Evolutionary conservation across 1,140 invertebrate genomes (phyloP).

Genomic region (Drosophila tsacasi): DNA sequence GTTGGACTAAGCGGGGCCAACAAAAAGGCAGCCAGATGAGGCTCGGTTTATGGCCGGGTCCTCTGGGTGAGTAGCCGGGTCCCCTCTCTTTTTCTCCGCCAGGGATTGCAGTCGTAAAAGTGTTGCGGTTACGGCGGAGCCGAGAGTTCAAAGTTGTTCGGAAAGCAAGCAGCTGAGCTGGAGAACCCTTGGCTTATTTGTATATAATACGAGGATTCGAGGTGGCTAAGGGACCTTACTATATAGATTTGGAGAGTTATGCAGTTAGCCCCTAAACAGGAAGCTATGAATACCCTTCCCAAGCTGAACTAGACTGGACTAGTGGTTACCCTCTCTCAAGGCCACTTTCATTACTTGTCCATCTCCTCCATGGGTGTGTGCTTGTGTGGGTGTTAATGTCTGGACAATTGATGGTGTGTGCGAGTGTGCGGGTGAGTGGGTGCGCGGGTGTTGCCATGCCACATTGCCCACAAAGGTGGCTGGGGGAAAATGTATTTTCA

Average conservation of each 20-base stretch:
- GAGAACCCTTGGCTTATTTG: neutral
- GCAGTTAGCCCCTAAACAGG: neutral
- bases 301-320: neutral
- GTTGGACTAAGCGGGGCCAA: conserved; percentile 36
- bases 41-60: conserved; percentile 16
- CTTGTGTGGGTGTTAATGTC: conserved; percentile 35
- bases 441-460: conserved; percentile 29
- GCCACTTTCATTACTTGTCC: conserved; percentile 63
- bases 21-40: conserved; percentile 36
- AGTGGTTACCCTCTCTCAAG: conserved; percentile 20
- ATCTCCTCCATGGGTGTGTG: conserved; percentile 42
- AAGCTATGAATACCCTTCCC: neutral
- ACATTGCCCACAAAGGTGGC: conserved; percentile 47
- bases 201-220: neutral
- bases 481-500: conserved; percentile 44
- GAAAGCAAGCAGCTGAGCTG: conserved; percentile 1
- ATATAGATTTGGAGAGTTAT: neutral
- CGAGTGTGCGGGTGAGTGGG: too few relatives aligned
- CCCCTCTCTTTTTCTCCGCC: neutral
- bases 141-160: conserved; percentile 20
- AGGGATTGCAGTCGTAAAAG: conserved; percentile 31
- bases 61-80: conserved; percentile 7
- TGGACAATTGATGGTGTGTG: conserved; percentile 18
- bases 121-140: conserved; percentile 9
- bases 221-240: neutral